Evolutionary conservation across 2,888 invertebrate genomes (phyloP), one percentile per base, ranked within the genome.

Genomic region (Meliscaeva auricollis): DNA sequence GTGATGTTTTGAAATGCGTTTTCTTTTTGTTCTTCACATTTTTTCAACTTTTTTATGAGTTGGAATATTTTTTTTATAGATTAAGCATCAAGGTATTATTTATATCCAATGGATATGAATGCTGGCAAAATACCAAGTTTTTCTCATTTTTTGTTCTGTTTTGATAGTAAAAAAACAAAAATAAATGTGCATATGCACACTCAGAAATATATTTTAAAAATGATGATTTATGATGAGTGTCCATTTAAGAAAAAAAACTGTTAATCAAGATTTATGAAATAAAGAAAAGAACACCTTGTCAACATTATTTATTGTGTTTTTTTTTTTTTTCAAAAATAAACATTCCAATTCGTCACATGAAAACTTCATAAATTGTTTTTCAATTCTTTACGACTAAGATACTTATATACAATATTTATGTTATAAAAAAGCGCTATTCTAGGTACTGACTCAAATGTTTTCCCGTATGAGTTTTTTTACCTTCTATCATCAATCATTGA

Each of bases 191-290:
- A 9, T 7, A 41, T 41, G 20, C 56, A 58, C 1, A 38, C 20
- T 20, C n/a, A 17, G 41, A 41, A 8, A 20, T 13, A 41, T 8
- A 41, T 41, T 41, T 26, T 26, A 11, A 62, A 62, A 62, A 44
- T 4, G 0, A 46, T 62, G 62, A 62, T 62, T 62, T 62, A 62
- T 62, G 62, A 17, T 26, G 5, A 35, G 9, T n/a, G 4, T 30
- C 15, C 13, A 44, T 30, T 44, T n/a, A n/a, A n/a, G 15, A 26
- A 26, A 26, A n/a, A 22, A 41, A 22, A 38, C 3, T 22, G 3
- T 41, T 60, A 22, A 60, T n/a, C n/a, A 60, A 41, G 60, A 60
- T 60, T 60, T 41, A 41, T 22, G 38, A n/a, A 58, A n/a, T 3
- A 22, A 8, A 38, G 15, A 44, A 44, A 5, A 44, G 6, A 15